Base-by-base conservation (phyloP, 2,113 vertebrate genomes). In the Crotalus horridus region DNA sequence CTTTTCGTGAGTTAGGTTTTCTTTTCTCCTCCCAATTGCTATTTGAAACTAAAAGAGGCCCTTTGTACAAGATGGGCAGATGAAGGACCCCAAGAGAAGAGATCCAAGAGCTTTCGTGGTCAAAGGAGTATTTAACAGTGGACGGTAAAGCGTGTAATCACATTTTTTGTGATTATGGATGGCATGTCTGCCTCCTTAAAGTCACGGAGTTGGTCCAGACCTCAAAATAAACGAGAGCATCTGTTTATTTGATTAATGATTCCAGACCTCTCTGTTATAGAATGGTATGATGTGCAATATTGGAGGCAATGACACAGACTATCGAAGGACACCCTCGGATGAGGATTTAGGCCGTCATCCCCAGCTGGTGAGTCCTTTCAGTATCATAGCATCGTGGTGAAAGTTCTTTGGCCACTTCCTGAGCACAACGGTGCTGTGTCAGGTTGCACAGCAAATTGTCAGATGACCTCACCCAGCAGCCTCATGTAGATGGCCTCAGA, bases 331-430 rank as follows among this genome's bases (percentile, higher is more conserved):
- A 0, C 97, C 97, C 0, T 48, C 89, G 0, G 97, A 97, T 6
- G 99, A 99, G 93, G 98, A 99, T 93, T 95, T 99, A 91, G 96
- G 97, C 10, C 97, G 90, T 3, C 94, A 97, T 51, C 94, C 98
- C 0, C 99, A 98, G 93, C 96, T 99, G 98, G 99, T 99, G 95
- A 94, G 95, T 12, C 20, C 3, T 23, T 33, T 6, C 4, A 1
- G 0, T 1, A 1, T 0, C 26, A 9, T 2, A 3, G 9, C n/a
- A 69, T 69, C 1, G 2, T 56, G 54, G n/a, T 21, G 33, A 43
- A 39, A 33, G 74, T 81, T 81, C 33, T 81, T 0, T 43, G 17
- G 74, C 17, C 15, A 20, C 13, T 39, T 74, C 69, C n/a, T 81
- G 74, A 21, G 74, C 74, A 20, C 74, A 43, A 20, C 3, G 8